Conservation (phyloP, 1,140 invertebrate species). For the Bombus cullumanus region DNA sequence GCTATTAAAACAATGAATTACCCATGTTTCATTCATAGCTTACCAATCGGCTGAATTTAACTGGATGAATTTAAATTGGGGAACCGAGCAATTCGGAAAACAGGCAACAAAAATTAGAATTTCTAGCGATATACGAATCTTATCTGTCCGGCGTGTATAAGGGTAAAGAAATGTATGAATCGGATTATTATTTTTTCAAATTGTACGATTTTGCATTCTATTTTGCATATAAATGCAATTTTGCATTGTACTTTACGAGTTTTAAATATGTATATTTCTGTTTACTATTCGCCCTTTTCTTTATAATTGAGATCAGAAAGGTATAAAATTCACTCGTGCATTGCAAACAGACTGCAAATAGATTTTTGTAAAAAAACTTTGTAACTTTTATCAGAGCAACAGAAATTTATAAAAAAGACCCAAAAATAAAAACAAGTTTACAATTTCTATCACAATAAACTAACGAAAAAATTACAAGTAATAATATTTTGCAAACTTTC, state of each 20-base stretch:
- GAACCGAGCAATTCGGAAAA: not conserved
- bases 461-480: too few relatives aligned
- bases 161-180: not conserved
- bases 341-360: too few relatives aligned
- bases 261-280: too few relatives aligned
- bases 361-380: too few relatives aligned
- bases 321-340: not conserved
- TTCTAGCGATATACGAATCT: not conserved
- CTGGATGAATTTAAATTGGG: too few relatives aligned
- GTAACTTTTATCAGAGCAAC: too few relatives aligned
- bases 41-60: not conserved
- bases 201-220: not conserved
- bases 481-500: not conserved
- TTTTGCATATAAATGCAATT: too few relatives aligned
- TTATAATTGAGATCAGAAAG: not conserved
- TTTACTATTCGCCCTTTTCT: not conserved
- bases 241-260: too few relatives aligned
- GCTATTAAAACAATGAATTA: not conserved
- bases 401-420: not conserved
- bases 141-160: too few relatives aligned
- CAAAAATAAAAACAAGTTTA: too few relatives aligned
- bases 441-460: too few relatives aligned
- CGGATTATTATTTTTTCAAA: not conserved
- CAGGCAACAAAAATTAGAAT: not conserved
- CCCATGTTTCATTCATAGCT: not conserved